These are phyloP conservation scores for Galaxea fascicularis DNA, from an alignment of 92 coral and sea anemone species.

Conservation along the genomic window DNA sequence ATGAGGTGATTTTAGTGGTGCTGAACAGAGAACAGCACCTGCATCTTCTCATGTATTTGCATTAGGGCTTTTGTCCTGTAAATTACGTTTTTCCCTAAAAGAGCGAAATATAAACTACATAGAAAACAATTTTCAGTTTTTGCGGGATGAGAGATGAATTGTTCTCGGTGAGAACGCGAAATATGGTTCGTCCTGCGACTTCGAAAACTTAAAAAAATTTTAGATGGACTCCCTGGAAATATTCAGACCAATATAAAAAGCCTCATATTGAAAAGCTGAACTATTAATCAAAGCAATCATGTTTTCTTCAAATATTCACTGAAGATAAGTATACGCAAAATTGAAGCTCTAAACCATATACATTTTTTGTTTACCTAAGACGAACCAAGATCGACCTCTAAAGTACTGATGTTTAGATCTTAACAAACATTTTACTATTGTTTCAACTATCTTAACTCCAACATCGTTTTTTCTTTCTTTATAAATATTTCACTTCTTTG, in stretches of 20 bases:
- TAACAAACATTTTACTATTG: too few species aligned
- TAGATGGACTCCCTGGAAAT: slow-evolving; percentile 10
- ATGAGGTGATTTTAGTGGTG: slow-evolving; percentile 26
- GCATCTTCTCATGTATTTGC: slow-evolving; percentile 70
- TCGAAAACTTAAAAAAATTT: background rate
- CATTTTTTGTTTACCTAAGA: slow-evolving; percentile 3
- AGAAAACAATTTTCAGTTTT: background rate
- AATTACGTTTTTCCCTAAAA: slow-evolving; percentile 29
- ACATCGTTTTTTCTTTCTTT: background rate
- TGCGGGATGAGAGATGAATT: slow-evolving; percentile 6
- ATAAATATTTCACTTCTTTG: background rate
- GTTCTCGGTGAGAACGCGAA: slow-evolving; percentile 32
- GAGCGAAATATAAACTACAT: background rate
- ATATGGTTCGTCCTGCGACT: background rate
- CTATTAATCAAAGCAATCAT: background rate
- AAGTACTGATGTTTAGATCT: background rate
- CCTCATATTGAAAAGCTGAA: background rate
- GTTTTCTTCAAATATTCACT: slow-evolving; percentile 2
- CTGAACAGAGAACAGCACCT: slow-evolving; percentile 56
- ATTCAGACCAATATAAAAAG: background rate
- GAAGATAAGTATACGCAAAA: background rate
- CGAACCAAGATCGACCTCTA: background rate
- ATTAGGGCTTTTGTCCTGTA: slow-evolving; percentile 32
- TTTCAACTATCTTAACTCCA: too few species aligned
- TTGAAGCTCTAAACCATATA: slow-evolving; percentile 16